These are phyloP conservation scores for Buphagus erythrorhynchus DNA, from an alignment of 2,797 vertebrate genomes.

Conservation along the genomic window DNA sequence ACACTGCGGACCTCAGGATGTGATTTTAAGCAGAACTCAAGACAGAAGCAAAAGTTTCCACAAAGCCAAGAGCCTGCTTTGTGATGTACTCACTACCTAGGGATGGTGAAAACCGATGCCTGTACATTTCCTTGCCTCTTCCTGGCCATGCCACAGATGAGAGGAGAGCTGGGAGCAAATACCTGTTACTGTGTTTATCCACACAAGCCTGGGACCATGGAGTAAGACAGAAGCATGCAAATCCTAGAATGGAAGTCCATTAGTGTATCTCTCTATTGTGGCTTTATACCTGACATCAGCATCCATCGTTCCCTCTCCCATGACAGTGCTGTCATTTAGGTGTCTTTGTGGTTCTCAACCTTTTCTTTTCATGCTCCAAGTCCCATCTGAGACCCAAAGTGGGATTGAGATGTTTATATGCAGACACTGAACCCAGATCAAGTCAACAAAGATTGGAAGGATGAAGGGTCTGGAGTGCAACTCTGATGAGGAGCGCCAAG, in stretches of 20 bases:
- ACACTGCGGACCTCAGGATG: fast-evolving
- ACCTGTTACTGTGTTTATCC: background rate
- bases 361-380: background rate
- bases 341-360: background rate
- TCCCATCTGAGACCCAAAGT: background rate
- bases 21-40: background rate
- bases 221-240: background rate
- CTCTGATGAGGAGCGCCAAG: background rate
- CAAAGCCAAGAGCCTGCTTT: background rate
- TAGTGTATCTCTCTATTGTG: background rate
- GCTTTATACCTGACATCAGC: background rate
- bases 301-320: fast-evolving
- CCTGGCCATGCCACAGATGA: background rate
- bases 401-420: background rate
- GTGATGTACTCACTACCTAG: background rate
- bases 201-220: background rate
- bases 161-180: background rate
- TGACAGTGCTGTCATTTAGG: background rate
- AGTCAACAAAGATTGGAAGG: background rate
- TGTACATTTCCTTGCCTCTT: background rate
- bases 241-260: background rate
- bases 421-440: background rate
- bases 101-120: background rate
- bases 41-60: background rate
- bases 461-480: background rate